These are phyloP conservation scores for Achroia grisella DNA, from an alignment of 1,140 invertebrate species.

Conservation along the genomic window DNA sequence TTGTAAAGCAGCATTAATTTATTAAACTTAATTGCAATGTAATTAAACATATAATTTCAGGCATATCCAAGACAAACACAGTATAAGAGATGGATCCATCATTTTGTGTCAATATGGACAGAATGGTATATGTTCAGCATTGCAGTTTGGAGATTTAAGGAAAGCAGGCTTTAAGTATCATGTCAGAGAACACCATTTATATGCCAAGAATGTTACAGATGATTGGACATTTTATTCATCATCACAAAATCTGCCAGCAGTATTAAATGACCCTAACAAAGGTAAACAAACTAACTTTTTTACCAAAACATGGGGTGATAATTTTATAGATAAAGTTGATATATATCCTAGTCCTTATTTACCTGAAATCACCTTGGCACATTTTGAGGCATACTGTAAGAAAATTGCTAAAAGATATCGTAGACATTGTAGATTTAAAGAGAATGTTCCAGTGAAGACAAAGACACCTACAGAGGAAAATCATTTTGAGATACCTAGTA, in stretches of 20 bases:
- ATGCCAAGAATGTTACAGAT: conserved; percentile 73
- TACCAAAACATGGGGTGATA: conserved; percentile 98
- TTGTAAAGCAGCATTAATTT: too few relatives aligned
- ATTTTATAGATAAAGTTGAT: conserved; percentile 88
- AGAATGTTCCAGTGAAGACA: conserved; percentile 47
- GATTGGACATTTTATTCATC: conserved; percentile 87
- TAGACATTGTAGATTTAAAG: conserved; percentile 73
- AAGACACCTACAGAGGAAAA: conserved; percentile 53
- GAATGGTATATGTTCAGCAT: conserved; percentile 88
- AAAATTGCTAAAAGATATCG: conserved; percentile 80
- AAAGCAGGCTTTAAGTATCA: conserved; percentile 93
- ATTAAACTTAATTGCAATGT: too few relatives aligned
- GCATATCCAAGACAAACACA: conserved; percentile 88
- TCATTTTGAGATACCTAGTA: conserved; percentile 81
- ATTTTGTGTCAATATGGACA: conserved; percentile 92
- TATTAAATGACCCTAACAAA: conserved; percentile 95
- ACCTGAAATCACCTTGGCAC: conserved; percentile 86
- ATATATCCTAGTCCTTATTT: conserved; percentile 87
- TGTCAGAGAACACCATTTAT: conserved; percentile 85
- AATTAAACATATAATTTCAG: conserved; percentile 55
- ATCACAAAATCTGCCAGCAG: conserved; percentile 95
- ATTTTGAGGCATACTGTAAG: conserved; percentile 92
- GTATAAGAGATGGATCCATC: conserved; percentile 90
- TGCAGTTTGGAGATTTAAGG: conserved; percentile 91
- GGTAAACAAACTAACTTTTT: conserved; percentile 95